Conservation (phyloP, 2,797 vertebrate species). For the Acrossocheilus fasciatus region DNA sequence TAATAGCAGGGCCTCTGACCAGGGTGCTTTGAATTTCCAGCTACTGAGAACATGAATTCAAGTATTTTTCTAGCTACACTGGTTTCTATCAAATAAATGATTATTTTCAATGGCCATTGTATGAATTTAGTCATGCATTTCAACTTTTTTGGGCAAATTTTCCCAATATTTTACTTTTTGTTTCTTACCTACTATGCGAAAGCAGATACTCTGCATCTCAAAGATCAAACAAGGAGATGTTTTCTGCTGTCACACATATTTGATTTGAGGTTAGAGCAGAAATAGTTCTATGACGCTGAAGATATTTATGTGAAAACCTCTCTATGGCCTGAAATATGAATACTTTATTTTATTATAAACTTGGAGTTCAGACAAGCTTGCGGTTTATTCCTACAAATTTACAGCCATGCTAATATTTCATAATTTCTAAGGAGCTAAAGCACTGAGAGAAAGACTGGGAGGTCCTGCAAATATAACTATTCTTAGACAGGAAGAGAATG, state of each 20-base stretch:
- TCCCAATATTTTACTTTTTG: constrained; percentile 16
- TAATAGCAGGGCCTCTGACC: constrained; percentile 64
- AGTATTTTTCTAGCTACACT: constrained; percentile 63
- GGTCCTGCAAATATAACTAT: constrained; percentile 33
- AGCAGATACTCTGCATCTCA: constrained; percentile 35
- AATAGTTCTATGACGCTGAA: constrained; percentile 34
- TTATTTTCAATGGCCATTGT: constrained; percentile 46
- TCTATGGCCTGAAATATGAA: constrained; percentile 35
- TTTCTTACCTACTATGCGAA: constrained; percentile 19
- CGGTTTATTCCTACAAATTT: constrained; percentile 40
- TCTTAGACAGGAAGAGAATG: constrained; percentile 18
- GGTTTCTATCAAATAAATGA: constrained; percentile 63
- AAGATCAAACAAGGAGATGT: constrained; percentile 51
- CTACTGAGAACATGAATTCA: constrained; percentile 75
- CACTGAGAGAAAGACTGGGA: constrained; percentile 33
- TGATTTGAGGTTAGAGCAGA: constrained; percentile 35
- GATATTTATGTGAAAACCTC: constrained; percentile 46
- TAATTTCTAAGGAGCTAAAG: constrained; percentile 6
- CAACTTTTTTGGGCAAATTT: constrained; percentile 4
- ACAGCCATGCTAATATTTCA: constrained; percentile 43
- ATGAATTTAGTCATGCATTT: constrained; percentile 41
- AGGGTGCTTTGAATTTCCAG: constrained; percentile 71
- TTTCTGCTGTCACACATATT: constrained; percentile 26
- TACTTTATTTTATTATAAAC: constrained; percentile 33
- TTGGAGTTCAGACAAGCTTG: constrained; percentile 32